Evolutionary conservation across 2,888 invertebrate genomes (phyloP).

Genomic region (Nipponacmea schrenckii): DNA sequence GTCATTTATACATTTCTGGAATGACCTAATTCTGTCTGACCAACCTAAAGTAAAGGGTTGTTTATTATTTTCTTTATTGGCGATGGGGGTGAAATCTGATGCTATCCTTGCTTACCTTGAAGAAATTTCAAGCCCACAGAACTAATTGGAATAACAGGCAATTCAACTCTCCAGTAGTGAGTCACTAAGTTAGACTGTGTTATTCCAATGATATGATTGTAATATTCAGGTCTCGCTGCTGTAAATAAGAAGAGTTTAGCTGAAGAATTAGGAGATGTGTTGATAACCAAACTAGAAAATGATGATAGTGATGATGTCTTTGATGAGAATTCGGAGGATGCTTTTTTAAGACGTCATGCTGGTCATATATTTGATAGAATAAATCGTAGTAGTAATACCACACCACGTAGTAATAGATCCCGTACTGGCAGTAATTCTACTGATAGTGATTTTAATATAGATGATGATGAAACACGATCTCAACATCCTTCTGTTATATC

Average conservation of each 20-base stretch:
- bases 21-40: too few species aligned
- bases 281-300: conserved; percentile 29
- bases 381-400: conserved; percentile 13
- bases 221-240: neutral
- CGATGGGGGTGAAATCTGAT: too few species aligned
- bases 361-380: conserved; percentile 35
- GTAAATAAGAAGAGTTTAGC: conserved; percentile 50
- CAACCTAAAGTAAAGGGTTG: too few species aligned
- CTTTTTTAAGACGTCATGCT: conserved; percentile 41
- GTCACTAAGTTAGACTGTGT: too few species aligned
- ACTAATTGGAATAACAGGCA: too few species aligned
- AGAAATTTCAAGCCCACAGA: too few species aligned
- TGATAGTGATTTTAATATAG: conserved; percentile 43
- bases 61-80: too few species aligned
- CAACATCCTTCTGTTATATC: conserved; percentile 16
- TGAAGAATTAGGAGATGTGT: conserved; percentile 54
- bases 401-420: conserved; percentile 42
- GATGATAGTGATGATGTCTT: conserved; percentile 45
- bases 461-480: conserved; percentile 38
- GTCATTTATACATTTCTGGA: too few species aligned
- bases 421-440: conserved; percentile 44
- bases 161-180: too few species aligned
- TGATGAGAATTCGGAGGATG: conserved; percentile 30
- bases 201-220: too few species aligned
- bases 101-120: too few species aligned